Conservation (phyloP, 1,140 invertebrate genomes). For the Drosophila melanica region DNA sequence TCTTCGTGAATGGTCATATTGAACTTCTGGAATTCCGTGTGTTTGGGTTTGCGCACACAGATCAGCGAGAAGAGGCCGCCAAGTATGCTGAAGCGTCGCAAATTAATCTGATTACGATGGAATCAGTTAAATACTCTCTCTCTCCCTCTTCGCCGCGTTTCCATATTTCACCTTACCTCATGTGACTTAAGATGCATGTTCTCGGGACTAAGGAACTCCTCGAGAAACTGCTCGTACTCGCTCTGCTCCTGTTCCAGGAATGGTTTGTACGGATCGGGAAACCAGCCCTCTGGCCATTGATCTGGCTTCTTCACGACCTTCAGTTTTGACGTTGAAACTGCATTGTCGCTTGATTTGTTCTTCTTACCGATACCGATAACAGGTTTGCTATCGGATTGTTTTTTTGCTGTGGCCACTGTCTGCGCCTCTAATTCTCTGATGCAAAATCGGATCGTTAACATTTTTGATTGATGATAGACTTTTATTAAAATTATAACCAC, state of each 20-base stretch:
- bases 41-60: conserved; percentile 57
- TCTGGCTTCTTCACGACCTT: conserved; percentile 45
- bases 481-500: conserved; percentile 27
- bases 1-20: conserved; percentile 68
- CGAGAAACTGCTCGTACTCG: conserved; percentile 50
- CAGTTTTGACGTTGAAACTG: not conserved
- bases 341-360: not conserved
- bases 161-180: conserved; percentile 47
- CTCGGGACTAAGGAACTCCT: conserved; percentile 46
- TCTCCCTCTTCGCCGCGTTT: not conserved
- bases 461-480: not conserved
- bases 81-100: conserved; percentile 61
- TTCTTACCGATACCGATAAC: not conserved
- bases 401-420: not conserved
- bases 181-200: conserved; percentile 29
- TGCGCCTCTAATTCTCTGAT: not conserved
- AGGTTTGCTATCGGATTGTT: no score
- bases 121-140: not conserved
- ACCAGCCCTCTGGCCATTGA: conserved; percentile 30
- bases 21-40: conserved; percentile 50
- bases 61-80: conserved; percentile 64
- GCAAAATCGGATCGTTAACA: not conserved
- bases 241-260: conserved; percentile 52
- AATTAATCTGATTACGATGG: conserved; percentile 53
- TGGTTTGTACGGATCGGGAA: conserved; percentile 57